Conservation (phyloP, 2,113 vertebrate genomes). For the Archocentrus centrarchus region DNA sequence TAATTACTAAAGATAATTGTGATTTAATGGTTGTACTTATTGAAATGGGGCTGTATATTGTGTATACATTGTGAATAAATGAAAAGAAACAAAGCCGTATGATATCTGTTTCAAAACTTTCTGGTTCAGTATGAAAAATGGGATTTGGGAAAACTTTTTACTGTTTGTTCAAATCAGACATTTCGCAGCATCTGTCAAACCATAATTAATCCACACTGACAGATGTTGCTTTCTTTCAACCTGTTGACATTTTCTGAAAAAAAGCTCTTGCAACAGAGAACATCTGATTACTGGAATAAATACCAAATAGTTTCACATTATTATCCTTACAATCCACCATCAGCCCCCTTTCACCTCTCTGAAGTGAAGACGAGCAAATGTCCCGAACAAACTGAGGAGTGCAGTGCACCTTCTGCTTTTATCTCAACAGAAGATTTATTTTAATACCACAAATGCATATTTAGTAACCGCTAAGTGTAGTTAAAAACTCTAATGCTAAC, state of each 20-base stretch:
- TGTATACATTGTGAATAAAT: not conserved
- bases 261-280: constrained; percentile 33
- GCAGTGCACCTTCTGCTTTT: constrained; percentile 79
- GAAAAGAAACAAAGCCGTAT: not conserved
- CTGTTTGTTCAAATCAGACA: constrained; percentile 41
- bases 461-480: constrained; percentile 76
- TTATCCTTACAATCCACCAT: not conserved
- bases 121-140: not conserved
- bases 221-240: constrained; percentile 61
- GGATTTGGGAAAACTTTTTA: constrained; percentile 15
- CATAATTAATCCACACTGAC: constrained; percentile 66
- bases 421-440: constrained; percentile 77
- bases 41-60: not conserved
- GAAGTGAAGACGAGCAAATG: constrained; percentile 56
- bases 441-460: constrained; percentile 79
- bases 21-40: rapidly evolving
- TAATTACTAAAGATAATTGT: not conserved
- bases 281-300: constrained; percentile 45
- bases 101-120: not conserved
- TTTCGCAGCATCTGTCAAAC: constrained; percentile 67
- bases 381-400: constrained; percentile 21
- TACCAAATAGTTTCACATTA: constrained; percentile 40
- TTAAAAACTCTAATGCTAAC: constrained; percentile 82
- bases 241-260: constrained; percentile 60
- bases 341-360: not conserved